Conservation (phyloP, 1,140 invertebrate species). For the Heliconius congener region DNA sequence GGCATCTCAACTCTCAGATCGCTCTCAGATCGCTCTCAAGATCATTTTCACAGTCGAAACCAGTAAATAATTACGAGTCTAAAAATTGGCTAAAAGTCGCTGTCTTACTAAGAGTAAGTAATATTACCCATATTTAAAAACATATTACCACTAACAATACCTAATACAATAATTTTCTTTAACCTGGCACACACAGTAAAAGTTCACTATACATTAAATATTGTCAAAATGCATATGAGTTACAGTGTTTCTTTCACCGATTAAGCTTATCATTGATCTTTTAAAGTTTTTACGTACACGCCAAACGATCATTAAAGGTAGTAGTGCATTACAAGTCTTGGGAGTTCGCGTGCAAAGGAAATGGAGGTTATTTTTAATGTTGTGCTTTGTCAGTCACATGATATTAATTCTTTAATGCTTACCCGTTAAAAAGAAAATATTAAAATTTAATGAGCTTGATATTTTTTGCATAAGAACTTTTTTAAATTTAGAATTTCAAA, state of each 20-base stretch:
- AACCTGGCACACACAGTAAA: neutral
- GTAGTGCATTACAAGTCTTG: constrained; percentile 43
- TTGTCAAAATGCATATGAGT: constrained; percentile 17
- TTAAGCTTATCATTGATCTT: constrained; percentile 38
- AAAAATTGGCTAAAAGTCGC: too few relatives aligned
- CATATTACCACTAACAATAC: too few relatives aligned
- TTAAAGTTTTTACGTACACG: constrained; percentile 44
- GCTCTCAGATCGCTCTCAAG: too few relatives aligned
- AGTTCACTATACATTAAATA: neutral
- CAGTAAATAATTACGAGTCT: too few relatives aligned
- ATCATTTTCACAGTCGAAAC: too few relatives aligned
- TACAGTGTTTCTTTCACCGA: constrained; percentile 24
- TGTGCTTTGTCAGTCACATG: constrained; percentile 31
- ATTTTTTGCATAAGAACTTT: too few relatives aligned
- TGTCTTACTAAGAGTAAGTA: too few relatives aligned
- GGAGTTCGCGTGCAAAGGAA: constrained; percentile 39
- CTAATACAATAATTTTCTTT: neutral
- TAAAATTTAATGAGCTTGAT: neutral
- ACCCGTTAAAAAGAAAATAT: neutral
- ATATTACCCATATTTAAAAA: too few relatives aligned
- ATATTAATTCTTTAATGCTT: constrained; percentile 5
- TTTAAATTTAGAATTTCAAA: too few relatives aligned
- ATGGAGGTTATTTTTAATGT: constrained; percentile 42
- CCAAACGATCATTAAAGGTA: constrained; percentile 45
- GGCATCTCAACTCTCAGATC: too few relatives aligned